Base-by-base conservation (phyloP, 2,797 vertebrate species). In the Helicolenus hilgendorfi region DNA sequence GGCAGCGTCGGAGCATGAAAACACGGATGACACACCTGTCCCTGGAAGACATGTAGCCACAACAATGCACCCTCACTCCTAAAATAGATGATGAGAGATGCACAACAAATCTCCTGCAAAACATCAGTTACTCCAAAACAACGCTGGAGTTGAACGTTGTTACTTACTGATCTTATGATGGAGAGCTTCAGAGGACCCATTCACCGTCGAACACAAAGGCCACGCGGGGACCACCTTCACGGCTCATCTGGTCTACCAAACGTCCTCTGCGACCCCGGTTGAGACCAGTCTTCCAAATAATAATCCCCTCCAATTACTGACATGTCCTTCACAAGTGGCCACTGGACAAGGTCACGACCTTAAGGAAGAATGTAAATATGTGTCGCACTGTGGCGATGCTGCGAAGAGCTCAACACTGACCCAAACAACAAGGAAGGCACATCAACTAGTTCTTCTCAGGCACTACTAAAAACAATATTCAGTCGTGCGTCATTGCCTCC, bases 261-360 rank as follows among this genome's bases (percentile, higher is more conserved):
- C 13, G 82, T 90, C 92, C 88, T 85, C 91, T 5, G 77, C 79
- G 89, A 94, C 93, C 94, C 88, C 45, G 7, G 13, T 72, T 59
- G 79, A 80, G 65, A 77, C 74, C 67, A 35, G 82, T 84, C 87
- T 77, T 89, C 72, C 69, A 79, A 79, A 91, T 85, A 92, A 96
- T 92, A 95, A 96, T 94, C 94, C 85, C 38, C 59, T 92, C 73
- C 94, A 96, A 92, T 96, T 93, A 95, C 89, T 9, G 69, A 83
- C 88, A 91, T 81, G 89, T 85, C 90, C 81, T 75, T 93, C 49
- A 89, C 77, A 85, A 92, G 89, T 49, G 75, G 73, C 72, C 80
- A 56, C 81, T 80, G 69, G 86, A 88, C 60, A 55, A 84, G 90
- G 89, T 92, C 79, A 36, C 1, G 33, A 94, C 92, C 89, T 93